These are phyloP conservation scores for Leptobrachium ailaonicum DNA, from an alignment of 2,113 vertebrate genomes.

Conservation along the genomic window DNA sequence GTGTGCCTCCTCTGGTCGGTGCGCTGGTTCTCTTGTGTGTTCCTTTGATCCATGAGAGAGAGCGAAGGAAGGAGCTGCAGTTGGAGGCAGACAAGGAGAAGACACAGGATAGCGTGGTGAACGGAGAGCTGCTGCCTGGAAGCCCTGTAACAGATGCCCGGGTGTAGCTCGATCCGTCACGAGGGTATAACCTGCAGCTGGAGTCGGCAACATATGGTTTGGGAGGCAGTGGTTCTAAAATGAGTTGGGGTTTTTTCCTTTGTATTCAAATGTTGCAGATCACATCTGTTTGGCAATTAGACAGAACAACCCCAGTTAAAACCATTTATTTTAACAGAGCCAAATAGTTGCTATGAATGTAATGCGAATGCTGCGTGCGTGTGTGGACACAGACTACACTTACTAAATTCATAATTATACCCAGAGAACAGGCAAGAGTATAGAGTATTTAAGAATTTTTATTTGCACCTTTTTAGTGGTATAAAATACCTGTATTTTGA, in stretches of 20 bases:
- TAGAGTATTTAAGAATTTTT: too few species aligned
- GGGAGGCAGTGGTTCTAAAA: background rate
- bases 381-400: background rate
- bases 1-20: slow-evolving; percentile 89
- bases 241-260: background rate
- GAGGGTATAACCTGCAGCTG: background rate
- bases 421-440: too few species aligned
- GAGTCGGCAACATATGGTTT: background rate
- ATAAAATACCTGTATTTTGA: too few species aligned
- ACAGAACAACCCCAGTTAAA: background rate
- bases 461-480: too few species aligned
- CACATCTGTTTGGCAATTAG: slow-evolving; percentile 1
- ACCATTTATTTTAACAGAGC: background rate
- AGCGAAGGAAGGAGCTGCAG: slow-evolving; percentile 67
- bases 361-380: background rate
- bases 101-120: slow-evolving; percentile 81
- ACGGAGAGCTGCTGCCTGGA: slow-evolving; percentile 89
- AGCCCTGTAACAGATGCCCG: slow-evolving; percentile 83
- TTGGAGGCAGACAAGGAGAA: slow-evolving; percentile 81
- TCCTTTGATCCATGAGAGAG: slow-evolving; percentile 79
- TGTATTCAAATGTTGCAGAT: background rate
- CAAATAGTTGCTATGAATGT: slow-evolving; percentile 4
- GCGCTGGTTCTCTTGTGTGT: slow-evolving; percentile 87
- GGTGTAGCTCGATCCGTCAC: slow-evolving; percentile 63
- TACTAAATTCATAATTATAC: background rate